Percentiles rank a stretch among this genome's conserved stretches.
Conservation (phyloP, 2,888 invertebrate genomes). For the Spodoptera exigua region DNA sequence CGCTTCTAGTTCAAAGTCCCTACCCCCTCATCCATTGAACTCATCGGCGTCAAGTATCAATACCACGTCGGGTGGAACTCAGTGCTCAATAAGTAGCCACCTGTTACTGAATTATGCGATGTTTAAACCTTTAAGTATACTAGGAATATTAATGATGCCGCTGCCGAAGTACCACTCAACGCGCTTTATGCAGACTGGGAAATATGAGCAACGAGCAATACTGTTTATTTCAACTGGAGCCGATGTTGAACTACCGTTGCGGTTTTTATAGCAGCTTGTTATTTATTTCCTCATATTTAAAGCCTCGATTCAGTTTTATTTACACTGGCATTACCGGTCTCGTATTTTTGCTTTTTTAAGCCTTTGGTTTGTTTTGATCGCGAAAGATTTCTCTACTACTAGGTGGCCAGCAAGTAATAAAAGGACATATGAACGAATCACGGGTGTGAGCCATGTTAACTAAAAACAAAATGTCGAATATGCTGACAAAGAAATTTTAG, state of each 20-base stretch:
- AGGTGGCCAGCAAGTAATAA: too few relatives aligned
- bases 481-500: too few relatives aligned
- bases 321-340: background rate
- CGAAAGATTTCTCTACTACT: too few relatives aligned
- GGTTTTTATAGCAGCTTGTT: constrained; percentile 24
- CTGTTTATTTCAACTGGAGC: constrained; percentile 31
- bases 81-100: constrained; percentile 52
- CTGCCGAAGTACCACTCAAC: constrained; percentile 33
- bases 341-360: background rate
- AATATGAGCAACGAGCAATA: constrained; percentile 31
- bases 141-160: constrained; percentile 43
- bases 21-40: constrained; percentile 10
- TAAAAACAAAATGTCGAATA: too few relatives aligned
- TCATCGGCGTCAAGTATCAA: constrained; percentile 45
- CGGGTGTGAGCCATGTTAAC: too few relatives aligned
- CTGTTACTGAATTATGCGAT: constrained; percentile 45
- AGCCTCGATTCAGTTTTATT: constrained; percentile 1
- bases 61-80: constrained; percentile 32
- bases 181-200: constrained; percentile 27
- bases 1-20: background rate
- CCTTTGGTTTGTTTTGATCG: too few relatives aligned
- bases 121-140: constrained; percentile 34
- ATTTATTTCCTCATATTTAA: constrained; percentile 10
- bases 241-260: constrained; percentile 16
- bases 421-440: too few relatives aligned